Percentiles rank a stretch among this genome's conserved stretches.
Evolutionary conservation across 1,140 invertebrate species (phyloP).

Genomic region (Temnothorax nylanderi): DNA sequence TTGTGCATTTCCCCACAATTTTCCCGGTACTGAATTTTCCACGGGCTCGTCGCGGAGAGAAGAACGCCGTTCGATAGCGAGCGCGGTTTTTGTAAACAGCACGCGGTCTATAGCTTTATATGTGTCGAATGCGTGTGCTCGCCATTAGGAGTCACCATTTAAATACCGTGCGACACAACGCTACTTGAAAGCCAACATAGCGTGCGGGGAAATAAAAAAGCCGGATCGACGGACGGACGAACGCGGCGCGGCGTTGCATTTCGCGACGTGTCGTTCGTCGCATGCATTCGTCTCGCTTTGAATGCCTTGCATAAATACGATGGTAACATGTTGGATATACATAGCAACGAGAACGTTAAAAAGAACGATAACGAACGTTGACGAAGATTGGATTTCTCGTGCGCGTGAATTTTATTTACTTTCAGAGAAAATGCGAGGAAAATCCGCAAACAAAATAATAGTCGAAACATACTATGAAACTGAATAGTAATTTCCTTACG

Average conservation of each 20-base stretch:
- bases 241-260: conserved; percentile 6
- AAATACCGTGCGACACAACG: conserved; percentile 44
- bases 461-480: not conserved
- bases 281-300: conserved; percentile 17
- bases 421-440: not conserved
- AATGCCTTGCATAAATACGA: conserved; percentile 33
- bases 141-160: conserved; percentile 48
- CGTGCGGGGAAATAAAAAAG: conserved; percentile 44
- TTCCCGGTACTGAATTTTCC: not conserved
- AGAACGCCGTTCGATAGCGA: conserved; percentile 10
- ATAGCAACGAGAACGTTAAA: not conserved
- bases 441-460: not conserved
- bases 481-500: not conserved
- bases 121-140: conserved; percentile 30
- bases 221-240: not conserved
- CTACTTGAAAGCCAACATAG: conserved; percentile 48
- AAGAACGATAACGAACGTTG: conserved; percentile 13
- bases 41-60: not conserved
- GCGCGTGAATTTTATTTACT: not conserved
- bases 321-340: conserved; percentile 2
- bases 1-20: not conserved
- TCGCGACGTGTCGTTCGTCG: conserved; percentile 23
- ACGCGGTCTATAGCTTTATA: conserved; percentile 16
- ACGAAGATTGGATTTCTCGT: conserved; percentile 20
- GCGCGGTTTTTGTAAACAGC: conserved; percentile 20